A percentile compares a stretch with the other conserved stretches of the same genome.
Evolutionary conservation across 2,113 vertebrate genomes (phyloP).

Genomic region (Alexandromys fortis): DNA sequence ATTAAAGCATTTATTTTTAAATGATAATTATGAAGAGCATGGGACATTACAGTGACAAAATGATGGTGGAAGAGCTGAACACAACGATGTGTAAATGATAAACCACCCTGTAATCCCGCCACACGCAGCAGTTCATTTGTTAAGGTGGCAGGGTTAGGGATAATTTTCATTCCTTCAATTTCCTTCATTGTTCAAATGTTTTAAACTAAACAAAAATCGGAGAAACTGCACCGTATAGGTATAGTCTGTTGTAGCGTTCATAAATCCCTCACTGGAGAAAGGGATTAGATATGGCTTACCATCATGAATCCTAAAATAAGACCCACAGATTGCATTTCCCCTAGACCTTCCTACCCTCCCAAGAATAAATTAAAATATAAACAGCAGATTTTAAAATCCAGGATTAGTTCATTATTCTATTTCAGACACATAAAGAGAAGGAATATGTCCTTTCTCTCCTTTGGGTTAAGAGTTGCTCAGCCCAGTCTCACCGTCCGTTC

Average conservation of each 20-base stretch:
- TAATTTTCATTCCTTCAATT: constrained; percentile 69
- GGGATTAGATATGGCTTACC: constrained; percentile 73
- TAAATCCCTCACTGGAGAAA: constrained; percentile 70
- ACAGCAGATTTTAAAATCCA: constrained; percentile 61
- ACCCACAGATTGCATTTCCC: constrained; percentile 60
- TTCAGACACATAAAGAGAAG: constrained; percentile 58
- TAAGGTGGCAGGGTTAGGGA: constrained; percentile 28
- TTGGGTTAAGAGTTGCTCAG: constrained; percentile 52
- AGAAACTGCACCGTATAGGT: constrained; percentile 47
- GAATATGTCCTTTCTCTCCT: constrained; percentile 22
- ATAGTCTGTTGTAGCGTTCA: constrained; percentile 43
- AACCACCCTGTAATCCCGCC: constrained; percentile 46
- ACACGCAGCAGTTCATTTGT: constrained; percentile 31
- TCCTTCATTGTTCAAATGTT: constrained; percentile 66
- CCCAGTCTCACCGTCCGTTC: constrained; percentile 2
- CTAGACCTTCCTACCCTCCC: constrained; percentile 47
- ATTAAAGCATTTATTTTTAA: constrained; percentile 62
- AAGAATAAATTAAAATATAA: constrained; percentile 77
- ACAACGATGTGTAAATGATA: constrained; percentile 1
- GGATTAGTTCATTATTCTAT: constrained; percentile 70
- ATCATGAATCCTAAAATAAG: constrained; percentile 62
- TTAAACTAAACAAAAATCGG: constrained; percentile 66
- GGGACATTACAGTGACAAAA: constrained; percentile 29
- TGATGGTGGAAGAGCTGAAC: constrained; percentile 23
- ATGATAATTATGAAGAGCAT: constrained; percentile 20